phyloP scores from a whole-genome alignment of 2,888 invertebrate species.

The Archips crataeganus region DNA sequence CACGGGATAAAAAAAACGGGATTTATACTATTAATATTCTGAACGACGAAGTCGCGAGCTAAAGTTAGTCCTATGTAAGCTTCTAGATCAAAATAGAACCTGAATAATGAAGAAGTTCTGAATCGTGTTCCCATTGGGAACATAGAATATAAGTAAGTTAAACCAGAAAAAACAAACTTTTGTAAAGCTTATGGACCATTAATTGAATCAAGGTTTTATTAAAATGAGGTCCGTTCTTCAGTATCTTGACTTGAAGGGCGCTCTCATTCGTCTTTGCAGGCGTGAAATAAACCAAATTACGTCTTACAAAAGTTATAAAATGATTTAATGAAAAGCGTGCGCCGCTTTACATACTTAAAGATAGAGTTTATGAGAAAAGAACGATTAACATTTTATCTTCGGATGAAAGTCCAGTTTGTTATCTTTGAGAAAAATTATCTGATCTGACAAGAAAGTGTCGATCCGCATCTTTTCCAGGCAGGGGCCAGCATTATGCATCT shows the following conservation, averaged over 20 bases:
- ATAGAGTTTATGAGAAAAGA: neutral
- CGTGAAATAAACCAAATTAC: slow-evolving; percentile 23
- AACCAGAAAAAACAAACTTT: neutral
- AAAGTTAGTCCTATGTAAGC: too few relatives aligned
- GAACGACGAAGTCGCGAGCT: too few relatives aligned
- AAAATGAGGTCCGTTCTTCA: slow-evolving; percentile 11
- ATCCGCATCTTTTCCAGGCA: too few relatives aligned
- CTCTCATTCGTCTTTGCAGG: slow-evolving; percentile 12
- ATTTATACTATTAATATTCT: too few relatives aligned
- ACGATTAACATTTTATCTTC: neutral
- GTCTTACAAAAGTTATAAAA: neutral
- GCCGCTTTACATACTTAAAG: slow-evolving; percentile 1
- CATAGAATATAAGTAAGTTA: neutral
- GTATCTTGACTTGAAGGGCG: slow-evolving; percentile 4
- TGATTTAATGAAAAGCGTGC: slow-evolving; percentile 6
- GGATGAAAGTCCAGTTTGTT: neutral
- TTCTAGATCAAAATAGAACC: too few relatives aligned
- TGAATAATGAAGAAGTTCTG: too few relatives aligned
- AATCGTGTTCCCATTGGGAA: too few relatives aligned
- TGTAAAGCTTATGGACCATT: slow-evolving; percentile 1
- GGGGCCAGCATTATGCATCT: too few relatives aligned
- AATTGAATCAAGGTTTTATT: slow-evolving; percentile 14
- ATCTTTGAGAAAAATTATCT: neutral
- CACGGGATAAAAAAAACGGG: too few relatives aligned
- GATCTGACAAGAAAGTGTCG: too few relatives aligned